Percentiles rank a stretch among this genome's conserved stretches.
Evolutionary conservation across 2,113 vertebrate genomes (phyloP).

Genomic region (Cichladusa arquata): DNA sequence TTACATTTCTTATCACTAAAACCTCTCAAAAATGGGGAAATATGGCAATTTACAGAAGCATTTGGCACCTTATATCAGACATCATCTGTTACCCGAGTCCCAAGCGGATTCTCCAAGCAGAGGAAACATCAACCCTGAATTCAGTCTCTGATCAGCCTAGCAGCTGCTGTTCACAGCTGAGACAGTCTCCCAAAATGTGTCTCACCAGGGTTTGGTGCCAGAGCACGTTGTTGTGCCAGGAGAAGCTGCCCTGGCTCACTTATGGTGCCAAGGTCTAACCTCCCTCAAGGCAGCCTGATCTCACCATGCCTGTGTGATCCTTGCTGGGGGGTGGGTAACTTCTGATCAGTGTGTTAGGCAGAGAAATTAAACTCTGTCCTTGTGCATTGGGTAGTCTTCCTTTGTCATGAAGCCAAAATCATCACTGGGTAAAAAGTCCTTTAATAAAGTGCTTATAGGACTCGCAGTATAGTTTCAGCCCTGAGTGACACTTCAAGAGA

Average conservation of each 20-base stretch:
- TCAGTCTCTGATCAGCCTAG: background rate
- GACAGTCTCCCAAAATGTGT: background rate
- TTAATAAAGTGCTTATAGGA: background rate
- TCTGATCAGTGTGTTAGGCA: background rate
- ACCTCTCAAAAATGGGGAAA: background rate
- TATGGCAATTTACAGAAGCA: background rate
- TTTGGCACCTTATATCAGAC: background rate
- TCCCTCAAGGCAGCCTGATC: background rate
- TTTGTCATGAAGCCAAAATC: background rate
- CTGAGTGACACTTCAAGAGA: background rate
- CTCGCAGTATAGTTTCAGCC: background rate
- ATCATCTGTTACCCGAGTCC: accelerated
- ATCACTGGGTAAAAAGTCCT: background rate
- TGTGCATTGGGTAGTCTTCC: background rate
- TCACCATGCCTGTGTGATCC: accelerated
- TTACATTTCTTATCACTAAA: background rate
- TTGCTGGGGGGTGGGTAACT: background rate
- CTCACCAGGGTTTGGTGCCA: background rate
- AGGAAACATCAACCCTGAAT: background rate
- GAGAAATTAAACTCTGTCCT: background rate
- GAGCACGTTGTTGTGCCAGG: accelerated
- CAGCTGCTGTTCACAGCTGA: background rate
- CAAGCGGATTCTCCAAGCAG: background rate
- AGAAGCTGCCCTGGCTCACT: background rate
- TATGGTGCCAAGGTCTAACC: background rate